Conservation (phyloP, 23 tunicate species). For the Oikopleura vanhoeffeni region DNA sequence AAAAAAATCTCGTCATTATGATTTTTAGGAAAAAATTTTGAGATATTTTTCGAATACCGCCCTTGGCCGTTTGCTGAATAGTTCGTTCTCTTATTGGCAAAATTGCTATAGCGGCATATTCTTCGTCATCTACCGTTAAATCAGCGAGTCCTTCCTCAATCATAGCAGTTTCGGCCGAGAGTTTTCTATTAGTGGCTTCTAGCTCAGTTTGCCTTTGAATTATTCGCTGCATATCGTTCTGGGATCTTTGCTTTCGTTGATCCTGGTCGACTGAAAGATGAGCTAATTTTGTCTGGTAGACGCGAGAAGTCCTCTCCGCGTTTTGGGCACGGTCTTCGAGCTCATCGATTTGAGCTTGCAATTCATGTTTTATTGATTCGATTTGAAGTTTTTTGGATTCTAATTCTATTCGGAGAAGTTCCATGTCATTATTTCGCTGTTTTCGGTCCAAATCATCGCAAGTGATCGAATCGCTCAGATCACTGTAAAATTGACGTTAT, state of each 20-base stretch:
- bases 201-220: background rate
- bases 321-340: background rate
- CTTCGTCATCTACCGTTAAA: background rate
- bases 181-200: background rate
- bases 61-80: background rate
- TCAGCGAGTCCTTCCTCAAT: background rate
- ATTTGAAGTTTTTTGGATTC: constrained; percentile 9
- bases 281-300: background rate
- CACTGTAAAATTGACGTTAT: no score
- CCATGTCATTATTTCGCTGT: background rate
- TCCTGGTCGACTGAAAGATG: background rate
- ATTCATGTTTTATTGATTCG: constrained; percentile 1
- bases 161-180: background rate
- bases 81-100: background rate
- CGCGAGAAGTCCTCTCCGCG: background rate
- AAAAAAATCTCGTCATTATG: no score
- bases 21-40: no score
- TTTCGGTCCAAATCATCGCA: background rate
- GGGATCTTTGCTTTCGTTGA: background rate
- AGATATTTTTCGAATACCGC: no score
- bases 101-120: background rate
- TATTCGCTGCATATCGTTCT: background rate
- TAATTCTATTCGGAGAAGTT: background rate
- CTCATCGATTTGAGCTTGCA: background rate
- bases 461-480: background rate